phyloP scores from a whole-genome alignment of 2,888 invertebrate genomes.

The Chrysolina oricalcia region DNA sequence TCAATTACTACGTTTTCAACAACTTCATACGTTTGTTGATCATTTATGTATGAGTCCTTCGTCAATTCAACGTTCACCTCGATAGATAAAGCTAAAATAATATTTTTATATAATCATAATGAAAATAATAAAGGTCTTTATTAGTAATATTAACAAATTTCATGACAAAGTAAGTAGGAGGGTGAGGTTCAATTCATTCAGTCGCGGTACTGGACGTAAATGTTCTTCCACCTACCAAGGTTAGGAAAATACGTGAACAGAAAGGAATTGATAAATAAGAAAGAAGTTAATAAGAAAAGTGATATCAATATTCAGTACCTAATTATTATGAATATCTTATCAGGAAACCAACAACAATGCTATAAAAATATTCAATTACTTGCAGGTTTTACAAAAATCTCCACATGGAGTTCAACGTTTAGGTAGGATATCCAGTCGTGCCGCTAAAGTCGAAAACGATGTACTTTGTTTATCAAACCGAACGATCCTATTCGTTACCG shows the following conservation, averaged over 20 bases:
- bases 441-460: neutral
- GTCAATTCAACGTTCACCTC: slow-evolving; percentile 1
- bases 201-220: neutral
- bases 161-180: neutral
- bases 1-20: neutral
- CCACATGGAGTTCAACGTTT: neutral
- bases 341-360: neutral
- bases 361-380: neutral
- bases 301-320: neutral
- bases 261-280: neutral
- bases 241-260: neutral
- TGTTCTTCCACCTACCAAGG: neutral
- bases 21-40: neutral
- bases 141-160: neutral
- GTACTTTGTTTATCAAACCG: neutral
- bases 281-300: neutral
- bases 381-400: neutral
- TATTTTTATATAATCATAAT: neutral
- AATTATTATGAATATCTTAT: neutral
- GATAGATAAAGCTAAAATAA: neutral
- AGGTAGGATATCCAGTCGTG: neutral
- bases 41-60: neutral
- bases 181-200: neutral
- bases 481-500: neutral
- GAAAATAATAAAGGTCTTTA: neutral